These are phyloP conservation scores for Panopea generosa DNA, from an alignment of 2,888 invertebrate species.

Conservation along the genomic window DNA sequence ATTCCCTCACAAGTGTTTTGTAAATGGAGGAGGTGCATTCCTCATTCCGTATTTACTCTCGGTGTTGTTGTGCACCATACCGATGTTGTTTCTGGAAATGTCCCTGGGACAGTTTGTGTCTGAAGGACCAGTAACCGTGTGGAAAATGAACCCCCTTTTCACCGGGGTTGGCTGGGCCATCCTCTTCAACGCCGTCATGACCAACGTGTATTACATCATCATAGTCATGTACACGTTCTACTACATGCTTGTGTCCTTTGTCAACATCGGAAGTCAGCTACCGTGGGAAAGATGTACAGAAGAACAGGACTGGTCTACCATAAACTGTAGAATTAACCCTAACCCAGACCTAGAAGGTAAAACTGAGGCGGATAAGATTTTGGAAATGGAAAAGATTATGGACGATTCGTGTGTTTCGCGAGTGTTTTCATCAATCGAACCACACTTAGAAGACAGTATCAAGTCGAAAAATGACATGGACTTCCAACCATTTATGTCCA, in stretches of 20 bases:
- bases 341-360: slow-evolving; percentile 6
- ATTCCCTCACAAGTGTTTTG: slow-evolving; percentile 39
- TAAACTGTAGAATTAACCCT: slow-evolving; percentile 8
- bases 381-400: not conserved
- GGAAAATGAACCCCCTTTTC: slow-evolving; percentile 36
- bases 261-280: slow-evolving; percentile 27
- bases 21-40: slow-evolving; percentile 40
- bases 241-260: slow-evolving; percentile 39
- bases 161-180: slow-evolving; percentile 45
- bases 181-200: slow-evolving; percentile 26
- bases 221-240: slow-evolving; percentile 38
- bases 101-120: slow-evolving; percentile 41
- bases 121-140: slow-evolving; percentile 27
- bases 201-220: slow-evolving; percentile 42
- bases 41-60: slow-evolving; percentile 35
- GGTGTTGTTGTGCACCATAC: slow-evolving; percentile 23
- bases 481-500: not conserved
- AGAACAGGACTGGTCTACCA: slow-evolving; percentile 27
- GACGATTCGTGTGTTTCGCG: slow-evolving; percentile 6
- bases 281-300: slow-evolving; percentile 40
- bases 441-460: not conserved
- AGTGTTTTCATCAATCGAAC: not conserved
- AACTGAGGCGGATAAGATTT: not conserved
- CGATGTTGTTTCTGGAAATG: slow-evolving; percentile 38
- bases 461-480: not conserved